Percentiles rank a stretch among this genome's conserved stretches.
Conservation (phyloP, 2,888 invertebrate genomes). For the Standfussiana lucernea region DNA sequence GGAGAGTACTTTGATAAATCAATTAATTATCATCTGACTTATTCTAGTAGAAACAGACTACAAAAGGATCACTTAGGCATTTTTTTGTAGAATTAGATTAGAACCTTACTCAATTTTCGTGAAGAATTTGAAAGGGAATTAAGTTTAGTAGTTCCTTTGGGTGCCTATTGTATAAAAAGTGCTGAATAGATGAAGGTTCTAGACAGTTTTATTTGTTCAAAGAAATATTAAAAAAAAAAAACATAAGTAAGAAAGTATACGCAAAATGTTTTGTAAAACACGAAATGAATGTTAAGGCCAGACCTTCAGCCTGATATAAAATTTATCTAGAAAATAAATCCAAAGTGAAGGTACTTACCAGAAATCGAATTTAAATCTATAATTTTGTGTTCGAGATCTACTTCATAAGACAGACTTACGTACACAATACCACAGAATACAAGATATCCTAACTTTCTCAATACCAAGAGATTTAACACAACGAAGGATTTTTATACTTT, state of each 20-base stretch:
- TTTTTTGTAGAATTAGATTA: background rate
- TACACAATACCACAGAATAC: background rate
- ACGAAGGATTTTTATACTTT: conserved; percentile 12
- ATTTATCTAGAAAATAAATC: background rate
- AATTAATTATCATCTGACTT: background rate
- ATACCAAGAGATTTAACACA: conserved; percentile 18
- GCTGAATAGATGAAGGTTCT: background rate
- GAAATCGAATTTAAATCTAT: background rate
- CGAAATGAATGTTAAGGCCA: background rate
- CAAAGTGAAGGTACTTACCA: background rate
- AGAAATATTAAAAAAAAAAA: background rate
- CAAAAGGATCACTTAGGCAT: background rate
- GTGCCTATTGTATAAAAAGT: background rate
- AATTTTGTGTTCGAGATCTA: background rate
- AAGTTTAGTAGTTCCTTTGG: background rate
- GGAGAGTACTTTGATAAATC: background rate
- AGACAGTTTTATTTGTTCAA: background rate
- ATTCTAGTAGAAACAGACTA: background rate
- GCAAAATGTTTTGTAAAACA: background rate
- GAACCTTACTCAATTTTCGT: background rate
- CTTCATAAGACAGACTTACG: background rate
- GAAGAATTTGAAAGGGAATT: background rate
- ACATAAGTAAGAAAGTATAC: background rate
- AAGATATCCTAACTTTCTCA: conserved; percentile 29
- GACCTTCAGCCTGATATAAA: background rate